Conservation (phyloP, 1,140 invertebrate species). For the Acromyrmex echinatior region DNA sequence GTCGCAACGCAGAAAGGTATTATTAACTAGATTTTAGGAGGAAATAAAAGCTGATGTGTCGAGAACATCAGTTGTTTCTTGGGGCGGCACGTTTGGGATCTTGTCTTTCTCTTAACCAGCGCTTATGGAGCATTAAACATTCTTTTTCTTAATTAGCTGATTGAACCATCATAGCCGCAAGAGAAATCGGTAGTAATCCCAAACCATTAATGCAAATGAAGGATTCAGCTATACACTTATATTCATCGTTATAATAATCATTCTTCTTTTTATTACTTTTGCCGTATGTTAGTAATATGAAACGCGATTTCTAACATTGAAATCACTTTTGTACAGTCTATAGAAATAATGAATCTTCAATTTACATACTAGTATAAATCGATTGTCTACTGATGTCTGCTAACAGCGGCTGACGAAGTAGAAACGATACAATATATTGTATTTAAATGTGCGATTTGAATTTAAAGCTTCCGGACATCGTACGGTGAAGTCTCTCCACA, state of each 20-base stretch:
- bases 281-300: background rate
- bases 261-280: constrained; percentile 26
- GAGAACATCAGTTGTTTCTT: background rate
- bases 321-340: background rate
- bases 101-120: background rate
- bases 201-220: constrained; percentile 50
- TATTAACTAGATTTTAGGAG: constrained; percentile 40
- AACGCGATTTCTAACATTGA: constrained; percentile 9
- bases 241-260: background rate
- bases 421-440: background rate
- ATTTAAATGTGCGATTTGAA: constrained; percentile 18
- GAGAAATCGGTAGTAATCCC: constrained; percentile 33
- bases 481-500: background rate
- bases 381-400: background rate
- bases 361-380: background rate
- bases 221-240: background rate
- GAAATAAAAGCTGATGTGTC: constrained; percentile 17
- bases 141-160: constrained; percentile 48
- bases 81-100: background rate
- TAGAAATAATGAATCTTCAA: constrained; percentile 2
- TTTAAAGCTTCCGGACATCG: constrained; percentile 10
- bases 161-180: constrained; percentile 18
- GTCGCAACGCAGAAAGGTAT: constrained; percentile 14
- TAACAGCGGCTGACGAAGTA: background rate
- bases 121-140: constrained; percentile 35